Evolutionary conservation across 2,113 vertebrate species (phyloP).

Genomic region (Eurypyga helias): DNA sequence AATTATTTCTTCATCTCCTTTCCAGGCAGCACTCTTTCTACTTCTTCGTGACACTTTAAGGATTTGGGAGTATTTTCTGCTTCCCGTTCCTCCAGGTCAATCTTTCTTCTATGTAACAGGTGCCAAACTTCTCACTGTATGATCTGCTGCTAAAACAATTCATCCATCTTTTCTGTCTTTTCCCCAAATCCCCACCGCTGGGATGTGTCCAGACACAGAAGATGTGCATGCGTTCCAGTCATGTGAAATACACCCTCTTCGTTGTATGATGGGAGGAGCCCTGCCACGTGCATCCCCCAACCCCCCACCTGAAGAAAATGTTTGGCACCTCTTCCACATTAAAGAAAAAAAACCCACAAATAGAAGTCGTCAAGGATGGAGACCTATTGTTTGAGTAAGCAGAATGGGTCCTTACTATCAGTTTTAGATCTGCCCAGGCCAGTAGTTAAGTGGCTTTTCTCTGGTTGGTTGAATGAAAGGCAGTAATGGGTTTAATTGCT

Average conservation of each 20-base stretch:
- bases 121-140: fast-evolving
- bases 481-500: slow-evolving; percentile 32
- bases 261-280: not conserved
- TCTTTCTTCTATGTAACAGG: not conserved
- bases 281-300: not conserved
- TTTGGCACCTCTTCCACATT: not conserved
- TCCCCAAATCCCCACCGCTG: not conserved
- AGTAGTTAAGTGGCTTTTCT: not conserved
- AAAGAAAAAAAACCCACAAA: not conserved
- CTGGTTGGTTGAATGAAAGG: slow-evolving; percentile 6
- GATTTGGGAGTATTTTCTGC: not conserved
- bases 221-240: not conserved
- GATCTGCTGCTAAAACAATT: not conserved
- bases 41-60: not conserved
- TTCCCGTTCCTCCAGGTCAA: fast-evolving
- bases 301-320: not conserved
- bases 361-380: not conserved
- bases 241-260: fast-evolving
- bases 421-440: not conserved
- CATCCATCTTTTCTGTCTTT: not conserved
- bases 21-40: not conserved
- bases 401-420: not conserved
- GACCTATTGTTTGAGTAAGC: not conserved
- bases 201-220: not conserved
- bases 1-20: not conserved